phyloP scores from a whole-genome alignment of 2,888 invertebrate species.

The Cistogaster globosa region DNA sequence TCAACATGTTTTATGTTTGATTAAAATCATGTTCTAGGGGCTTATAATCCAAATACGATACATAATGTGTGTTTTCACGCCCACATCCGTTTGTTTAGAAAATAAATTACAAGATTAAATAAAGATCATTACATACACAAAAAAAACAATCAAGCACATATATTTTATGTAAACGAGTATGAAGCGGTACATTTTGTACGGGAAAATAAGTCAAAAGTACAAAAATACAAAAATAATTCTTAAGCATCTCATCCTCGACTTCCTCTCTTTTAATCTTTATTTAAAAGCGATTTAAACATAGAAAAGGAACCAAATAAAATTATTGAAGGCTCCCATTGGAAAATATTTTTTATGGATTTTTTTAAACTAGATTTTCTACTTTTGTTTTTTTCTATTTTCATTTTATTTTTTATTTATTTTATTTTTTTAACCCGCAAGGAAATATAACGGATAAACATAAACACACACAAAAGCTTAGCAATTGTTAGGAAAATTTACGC shows the following conservation, averaged over 20 bases:
- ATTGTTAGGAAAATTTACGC: slow-evolving; percentile 18
- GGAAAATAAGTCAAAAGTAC: slow-evolving; percentile 4
- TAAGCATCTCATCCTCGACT: slow-evolving; percentile 19
- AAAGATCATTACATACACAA: slow-evolving; percentile 43
- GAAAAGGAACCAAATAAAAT: slow-evolving; percentile 16
- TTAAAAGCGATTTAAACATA: slow-evolving; percentile 38
- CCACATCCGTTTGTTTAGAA: slow-evolving; percentile 62
- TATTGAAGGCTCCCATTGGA: slow-evolving; percentile 21
- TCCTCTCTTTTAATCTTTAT: too few species aligned
- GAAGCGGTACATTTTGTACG: slow-evolving; percentile 32
- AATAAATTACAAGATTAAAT: slow-evolving; percentile 58
- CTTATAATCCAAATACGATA: slow-evolving; percentile 63
- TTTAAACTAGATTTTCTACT: slow-evolving; percentile 9
- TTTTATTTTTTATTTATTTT: slow-evolving; percentile 37
- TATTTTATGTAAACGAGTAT: slow-evolving; percentile 32
- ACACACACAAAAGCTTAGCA: background rate
- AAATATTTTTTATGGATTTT: slow-evolving; percentile 34
- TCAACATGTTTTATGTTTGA: slow-evolving; percentile 11
- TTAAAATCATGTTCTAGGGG: slow-evolving; percentile 49
- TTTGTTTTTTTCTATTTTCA: slow-evolving; percentile 38
- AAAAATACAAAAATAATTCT: background rate
- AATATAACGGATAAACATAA: background rate
- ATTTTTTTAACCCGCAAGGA: slow-evolving; percentile 24
- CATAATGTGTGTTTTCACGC: slow-evolving; percentile 71
- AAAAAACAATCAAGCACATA: background rate